These are phyloP conservation scores for Seriola quinqueradiata DNA, from an alignment of 2,113 vertebrate genomes.

Conservation along the genomic window DNA sequence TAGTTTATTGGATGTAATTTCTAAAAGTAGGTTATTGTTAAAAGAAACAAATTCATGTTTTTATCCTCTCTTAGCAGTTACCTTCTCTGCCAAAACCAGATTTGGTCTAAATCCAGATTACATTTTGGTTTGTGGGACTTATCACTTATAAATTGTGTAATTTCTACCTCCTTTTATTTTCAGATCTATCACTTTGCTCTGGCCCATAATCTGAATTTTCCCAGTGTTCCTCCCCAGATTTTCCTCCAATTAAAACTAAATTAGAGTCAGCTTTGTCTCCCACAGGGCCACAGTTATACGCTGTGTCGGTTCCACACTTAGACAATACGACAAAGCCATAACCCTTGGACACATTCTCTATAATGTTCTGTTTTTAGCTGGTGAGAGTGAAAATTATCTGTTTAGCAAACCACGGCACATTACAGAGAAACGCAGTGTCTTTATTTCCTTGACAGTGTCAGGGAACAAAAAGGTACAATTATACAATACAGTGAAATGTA, in stretches of 20 bases:
- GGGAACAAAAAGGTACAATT: neutral
- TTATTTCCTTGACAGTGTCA: conserved; percentile 10
- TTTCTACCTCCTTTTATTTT: neutral
- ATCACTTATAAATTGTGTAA: neutral
- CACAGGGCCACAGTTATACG: conserved; percentile 23
- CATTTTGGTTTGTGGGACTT: neutral
- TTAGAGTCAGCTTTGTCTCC: conserved; percentile 5
- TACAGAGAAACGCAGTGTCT: conserved; percentile 24
- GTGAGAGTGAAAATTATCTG: conserved; percentile 31
- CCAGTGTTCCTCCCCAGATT: conserved; percentile 15
- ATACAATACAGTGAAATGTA: neutral
- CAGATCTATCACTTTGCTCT: conserved; percentile 2
- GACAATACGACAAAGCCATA: conserved; percentile 23
- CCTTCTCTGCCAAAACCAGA: neutral
- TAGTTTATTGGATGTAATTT: neutral
- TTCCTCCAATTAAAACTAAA: conserved; percentile 43
- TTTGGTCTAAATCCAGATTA: conserved; percentile 1
- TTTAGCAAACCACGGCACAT: conserved; percentile 22
- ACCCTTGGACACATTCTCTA: neutral
- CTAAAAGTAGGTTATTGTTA: neutral
- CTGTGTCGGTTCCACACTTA: conserved; percentile 5
- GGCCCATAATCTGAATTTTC: neutral
- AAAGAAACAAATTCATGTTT: neutral
- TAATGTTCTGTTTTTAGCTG: conserved; percentile 49
- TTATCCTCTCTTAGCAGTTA: neutral